Conservation (phyloP, 2,113 vertebrate genomes). For the Fukomys damarensis region DNA sequence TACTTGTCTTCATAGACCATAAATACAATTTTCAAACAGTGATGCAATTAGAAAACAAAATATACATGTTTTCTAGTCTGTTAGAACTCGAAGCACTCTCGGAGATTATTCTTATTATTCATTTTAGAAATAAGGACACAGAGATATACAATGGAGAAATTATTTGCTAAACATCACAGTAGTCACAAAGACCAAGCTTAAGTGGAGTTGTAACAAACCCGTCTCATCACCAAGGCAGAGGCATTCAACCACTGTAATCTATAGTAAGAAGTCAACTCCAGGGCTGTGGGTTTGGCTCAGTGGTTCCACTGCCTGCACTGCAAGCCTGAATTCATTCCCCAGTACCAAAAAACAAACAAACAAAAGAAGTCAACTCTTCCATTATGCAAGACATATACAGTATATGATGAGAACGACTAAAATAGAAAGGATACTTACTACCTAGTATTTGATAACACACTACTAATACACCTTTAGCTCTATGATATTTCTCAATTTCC, state of each 20-base stretch:
- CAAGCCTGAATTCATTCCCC: no score
- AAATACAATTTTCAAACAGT: background rate
- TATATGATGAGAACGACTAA: background rate
- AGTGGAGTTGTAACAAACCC: background rate
- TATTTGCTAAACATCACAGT: background rate
- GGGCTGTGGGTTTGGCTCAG: no score
- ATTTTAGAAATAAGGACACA: constrained; percentile 34
- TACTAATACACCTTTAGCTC: background rate
- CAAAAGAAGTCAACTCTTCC: background rate
- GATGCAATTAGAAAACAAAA: background rate
- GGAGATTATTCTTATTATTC: background rate
- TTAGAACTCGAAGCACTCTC: background rate
- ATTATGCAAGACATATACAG: background rate
- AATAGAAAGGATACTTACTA: background rate
- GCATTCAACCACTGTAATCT: background rate
- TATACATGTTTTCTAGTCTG: background rate
- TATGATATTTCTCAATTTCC: background rate
- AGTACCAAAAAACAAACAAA: no score
- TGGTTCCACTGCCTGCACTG: no score
- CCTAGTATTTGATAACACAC: background rate
- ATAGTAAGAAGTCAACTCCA: background rate
- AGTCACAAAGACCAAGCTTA: background rate
- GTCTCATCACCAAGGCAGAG: background rate
- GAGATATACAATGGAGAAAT: background rate
- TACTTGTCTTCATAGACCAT: background rate